Conservation (phyloP, 2,113 vertebrate species). For the Octodon degus region DNA sequence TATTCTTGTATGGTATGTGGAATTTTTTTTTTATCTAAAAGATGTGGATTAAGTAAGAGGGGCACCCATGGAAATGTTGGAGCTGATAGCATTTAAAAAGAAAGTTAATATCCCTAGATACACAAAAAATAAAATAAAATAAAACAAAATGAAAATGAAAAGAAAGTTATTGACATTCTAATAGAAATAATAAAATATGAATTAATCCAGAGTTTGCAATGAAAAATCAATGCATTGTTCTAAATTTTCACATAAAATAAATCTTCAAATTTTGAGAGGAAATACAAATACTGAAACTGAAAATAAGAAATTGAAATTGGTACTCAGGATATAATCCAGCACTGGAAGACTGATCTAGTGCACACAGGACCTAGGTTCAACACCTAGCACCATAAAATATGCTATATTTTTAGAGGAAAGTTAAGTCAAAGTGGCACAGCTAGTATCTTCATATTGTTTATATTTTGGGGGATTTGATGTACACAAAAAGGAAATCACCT, state of each 20-base stretch:
- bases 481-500: slow-evolving; percentile 46
- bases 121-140: too few species aligned
- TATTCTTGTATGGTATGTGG: not conserved
- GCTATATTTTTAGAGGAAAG: not conserved
- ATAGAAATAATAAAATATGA: slow-evolving; percentile 39
- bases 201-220: slow-evolving; percentile 14
- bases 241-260: not conserved
- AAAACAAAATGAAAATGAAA: too few species aligned
- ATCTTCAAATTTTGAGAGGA: slow-evolving; percentile 38
- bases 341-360: too few species aligned
- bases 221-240: not conserved
- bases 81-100: not conserved
- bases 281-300: not conserved
- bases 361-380: not conserved
- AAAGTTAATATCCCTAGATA: not conserved
- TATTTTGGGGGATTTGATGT: not conserved
- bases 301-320: slow-evolving; percentile 14
- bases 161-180: not conserved
- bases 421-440: slow-evolving; percentile 34
- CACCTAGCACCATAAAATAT: not conserved
- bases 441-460: slow-evolving; percentile 33
- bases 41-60: not conserved
- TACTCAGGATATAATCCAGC: too few species aligned
- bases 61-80: not conserved
- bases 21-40: slow-evolving; percentile 24